phyloP scores from a whole-genome alignment of 1,140 invertebrate species.

The Brachionus rubens region DNA sequence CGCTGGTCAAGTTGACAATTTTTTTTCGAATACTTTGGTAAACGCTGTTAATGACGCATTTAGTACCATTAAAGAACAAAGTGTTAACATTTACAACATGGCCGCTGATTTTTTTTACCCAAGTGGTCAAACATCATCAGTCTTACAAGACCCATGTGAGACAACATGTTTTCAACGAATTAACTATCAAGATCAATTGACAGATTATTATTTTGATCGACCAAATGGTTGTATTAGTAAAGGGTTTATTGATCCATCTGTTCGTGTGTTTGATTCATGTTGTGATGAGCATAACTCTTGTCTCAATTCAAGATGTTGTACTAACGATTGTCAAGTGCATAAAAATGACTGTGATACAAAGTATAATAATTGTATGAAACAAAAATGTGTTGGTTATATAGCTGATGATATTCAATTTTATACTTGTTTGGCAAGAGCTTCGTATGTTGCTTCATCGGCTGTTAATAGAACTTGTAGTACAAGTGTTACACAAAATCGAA shows the following conservation, averaged over 20 bases:
- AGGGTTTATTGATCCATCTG: conserved; percentile 29
- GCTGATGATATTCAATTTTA: conserved; percentile 25
- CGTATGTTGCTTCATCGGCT: conserved; percentile 25
- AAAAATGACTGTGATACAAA: conserved; percentile 43
- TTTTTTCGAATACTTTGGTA: conserved; percentile 22
- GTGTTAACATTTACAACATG: conserved; percentile 6
- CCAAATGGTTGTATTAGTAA: conserved; percentile 43
- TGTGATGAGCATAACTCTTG: conserved; percentile 42
- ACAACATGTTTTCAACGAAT: conserved; percentile 36
- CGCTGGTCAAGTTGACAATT: conserved; percentile 17
- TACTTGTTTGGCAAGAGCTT: conserved; percentile 32
- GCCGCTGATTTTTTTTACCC: conserved; percentile 10
- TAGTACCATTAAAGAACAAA: conserved; percentile 26
- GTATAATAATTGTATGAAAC: conserved; percentile 34
- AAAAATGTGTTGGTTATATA: conserved; percentile 19
- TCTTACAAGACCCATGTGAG: conserved; percentile 14
- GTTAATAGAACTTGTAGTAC: conserved; percentile 37
- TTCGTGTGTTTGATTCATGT: conserved; percentile 16
- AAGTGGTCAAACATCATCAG: background rate
- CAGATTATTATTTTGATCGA: conserved; percentile 43
- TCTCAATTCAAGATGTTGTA: conserved; percentile 29
- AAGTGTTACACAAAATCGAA: conserved; percentile 11
- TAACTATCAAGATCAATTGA: conserved; percentile 32
- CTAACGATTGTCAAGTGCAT: conserved; percentile 26
- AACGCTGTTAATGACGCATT: conserved; percentile 39